A percentile compares a stretch with the other conserved stretches of the same genome.
phyloP scores from a whole-genome alignment of 1,140 invertebrate genomes.

The Melipona quadrifasciata region DNA sequence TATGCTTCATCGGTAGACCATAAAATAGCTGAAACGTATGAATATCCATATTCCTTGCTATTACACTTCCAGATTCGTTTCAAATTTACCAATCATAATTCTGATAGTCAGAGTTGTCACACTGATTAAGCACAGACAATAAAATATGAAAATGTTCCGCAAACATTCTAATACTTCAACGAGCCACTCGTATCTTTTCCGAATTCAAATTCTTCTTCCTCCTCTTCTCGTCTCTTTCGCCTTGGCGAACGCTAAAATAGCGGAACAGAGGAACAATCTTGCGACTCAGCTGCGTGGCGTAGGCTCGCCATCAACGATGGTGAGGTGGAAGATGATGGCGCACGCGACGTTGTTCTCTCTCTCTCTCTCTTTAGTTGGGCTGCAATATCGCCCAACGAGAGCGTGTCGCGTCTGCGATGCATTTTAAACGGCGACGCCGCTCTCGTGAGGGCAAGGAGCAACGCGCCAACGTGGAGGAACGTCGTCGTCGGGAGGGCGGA shows the following conservation, averaged over 20 bases:
- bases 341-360: background rate
- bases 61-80: no score
- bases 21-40: no score
- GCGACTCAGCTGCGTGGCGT: background rate
- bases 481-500: background rate
- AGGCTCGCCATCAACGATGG: slow-evolving; percentile 7
- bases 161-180: no score
- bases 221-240: no score
- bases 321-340: slow-evolving; percentile 1
- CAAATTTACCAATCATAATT: no score
- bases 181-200: no score
- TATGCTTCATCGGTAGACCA: no score
- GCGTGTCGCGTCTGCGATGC: slow-evolving; percentile 20
- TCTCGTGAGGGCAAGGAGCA: background rate
- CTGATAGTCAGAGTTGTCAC: no score
- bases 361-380: background rate
- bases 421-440: slow-evolving; percentile 6
- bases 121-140: no score
- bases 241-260: background rate
- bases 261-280: background rate
- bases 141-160: no score
- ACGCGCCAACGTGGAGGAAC: slow-evolving; percentile 10
- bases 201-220: no score
- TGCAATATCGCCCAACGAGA: slow-evolving; percentile 1
- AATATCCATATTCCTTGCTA: no score